Percentiles rank a stretch among this genome's conserved stretches.
Evolutionary conservation across 2,888 invertebrate species (phyloP).

Genomic region (Muschampia plurimacula): DNA sequence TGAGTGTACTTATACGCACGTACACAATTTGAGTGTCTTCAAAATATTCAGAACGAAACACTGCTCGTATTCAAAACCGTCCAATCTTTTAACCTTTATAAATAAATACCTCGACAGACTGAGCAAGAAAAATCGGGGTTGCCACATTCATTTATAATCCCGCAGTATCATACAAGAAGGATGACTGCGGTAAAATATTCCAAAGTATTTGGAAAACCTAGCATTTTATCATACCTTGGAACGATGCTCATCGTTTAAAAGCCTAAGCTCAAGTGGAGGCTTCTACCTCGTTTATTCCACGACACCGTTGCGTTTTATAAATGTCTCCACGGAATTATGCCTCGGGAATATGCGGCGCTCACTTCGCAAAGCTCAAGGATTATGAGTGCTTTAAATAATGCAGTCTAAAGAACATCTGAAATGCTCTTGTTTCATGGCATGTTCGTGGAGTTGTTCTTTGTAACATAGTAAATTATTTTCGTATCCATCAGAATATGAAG

Average conservation of each 20-base stretch:
- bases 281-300: constrained; percentile 32
- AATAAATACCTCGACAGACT: constrained; percentile 15
- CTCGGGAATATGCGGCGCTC: constrained; percentile 15
- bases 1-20: background rate
- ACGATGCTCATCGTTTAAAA: constrained; percentile 30
- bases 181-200: constrained; percentile 27
- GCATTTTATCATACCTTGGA: constrained; percentile 33
- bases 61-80: constrained; percentile 4
- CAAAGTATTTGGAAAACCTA: constrained; percentile 30
- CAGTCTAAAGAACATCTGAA: constrained; percentile 22
- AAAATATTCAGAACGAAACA: background rate
- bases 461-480: background rate
- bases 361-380: constrained; percentile 23
- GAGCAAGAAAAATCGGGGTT: constrained; percentile 27
- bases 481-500: background rate
- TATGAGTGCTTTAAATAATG: constrained; percentile 35
- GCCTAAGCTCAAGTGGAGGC: constrained; percentile 34
- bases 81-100: constrained; percentile 22
- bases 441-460: background rate
- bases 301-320: constrained; percentile 34
- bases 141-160: constrained; percentile 30
- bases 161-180: constrained; percentile 14
- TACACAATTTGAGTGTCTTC: background rate
- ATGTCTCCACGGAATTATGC: constrained; percentile 32
- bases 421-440: constrained; percentile 12